Conservation (phyloP, 2,113 vertebrate genomes). For the Lampris incognitus region DNA sequence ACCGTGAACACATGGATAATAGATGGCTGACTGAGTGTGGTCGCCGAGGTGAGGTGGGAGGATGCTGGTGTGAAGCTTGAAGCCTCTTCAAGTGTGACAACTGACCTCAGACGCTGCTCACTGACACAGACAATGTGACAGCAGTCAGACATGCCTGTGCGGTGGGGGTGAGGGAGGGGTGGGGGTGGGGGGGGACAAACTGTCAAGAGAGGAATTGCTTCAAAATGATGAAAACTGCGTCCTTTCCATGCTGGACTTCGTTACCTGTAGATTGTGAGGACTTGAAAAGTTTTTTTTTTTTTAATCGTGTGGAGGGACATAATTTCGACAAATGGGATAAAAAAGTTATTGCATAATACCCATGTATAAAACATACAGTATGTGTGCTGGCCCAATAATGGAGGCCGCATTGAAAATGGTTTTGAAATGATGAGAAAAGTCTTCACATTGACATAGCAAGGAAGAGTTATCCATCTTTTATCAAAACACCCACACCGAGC, state of each 20-base stretch:
- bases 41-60: slow-evolving; percentile 32
- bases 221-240: slow-evolving; percentile 21
- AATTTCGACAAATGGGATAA: slow-evolving; percentile 40
- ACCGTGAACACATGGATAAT: slow-evolving; percentile 19
- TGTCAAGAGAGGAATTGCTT: slow-evolving; percentile 32
- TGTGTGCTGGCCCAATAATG: background rate
- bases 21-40: slow-evolving; percentile 23
- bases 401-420: slow-evolving; percentile 17
- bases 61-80: slow-evolving; percentile 34
- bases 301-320: slow-evolving; percentile 28
- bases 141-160: slow-evolving; percentile 22
- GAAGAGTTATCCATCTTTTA: slow-evolving; percentile 31
- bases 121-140: slow-evolving; percentile 37
- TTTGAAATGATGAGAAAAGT: slow-evolving; percentile 1
- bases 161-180: too few species aligned
- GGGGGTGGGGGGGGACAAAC: background rate
- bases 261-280: background rate
- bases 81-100: slow-evolving; percentile 49
- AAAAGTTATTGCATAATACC: slow-evolving; percentile 27
- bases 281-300: slow-evolving; percentile 12
- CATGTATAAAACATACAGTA: slow-evolving; percentile 10
- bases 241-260: slow-evolving; percentile 15
- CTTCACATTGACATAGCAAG: slow-evolving; percentile 36
- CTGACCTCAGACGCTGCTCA: slow-evolving; percentile 41
- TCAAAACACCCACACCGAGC: slow-evolving; percentile 24